Conservation (phyloP, 2,888 invertebrate genomes). For the Dorcus hopei region DNA sequence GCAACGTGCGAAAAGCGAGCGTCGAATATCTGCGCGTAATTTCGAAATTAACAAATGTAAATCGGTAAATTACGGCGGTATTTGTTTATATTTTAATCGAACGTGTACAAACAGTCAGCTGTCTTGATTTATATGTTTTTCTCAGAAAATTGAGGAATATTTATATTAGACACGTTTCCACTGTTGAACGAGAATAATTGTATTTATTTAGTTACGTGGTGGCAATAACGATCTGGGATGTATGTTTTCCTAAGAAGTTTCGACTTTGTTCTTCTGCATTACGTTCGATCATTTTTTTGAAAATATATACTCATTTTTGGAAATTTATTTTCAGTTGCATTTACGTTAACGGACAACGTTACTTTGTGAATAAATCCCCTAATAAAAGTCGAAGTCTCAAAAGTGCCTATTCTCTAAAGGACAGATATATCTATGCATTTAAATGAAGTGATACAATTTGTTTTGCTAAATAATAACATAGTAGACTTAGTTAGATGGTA, state of each 20-base stretch:
- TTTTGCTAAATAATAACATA: too few species aligned
- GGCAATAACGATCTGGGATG: not conserved
- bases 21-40: not conserved
- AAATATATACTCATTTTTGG: not conserved
- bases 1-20: too few species aligned
- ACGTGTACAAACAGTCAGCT: constrained; percentile 1
- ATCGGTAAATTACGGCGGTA: not conserved
- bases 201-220: not conserved
- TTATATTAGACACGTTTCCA: not conserved
- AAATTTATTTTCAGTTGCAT: not conserved
- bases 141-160: not conserved
- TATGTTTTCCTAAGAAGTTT: too few species aligned
- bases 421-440: too few species aligned
- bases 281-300: not conserved
- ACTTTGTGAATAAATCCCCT: too few species aligned
- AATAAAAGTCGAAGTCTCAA: too few species aligned
- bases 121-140: constrained; percentile 1
- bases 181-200: not conserved
- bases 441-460: too few species aligned
- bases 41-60: constrained; percentile 1
- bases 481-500: not conserved
- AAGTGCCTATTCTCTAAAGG: too few species aligned
- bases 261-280: too few species aligned
- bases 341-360: too few species aligned
- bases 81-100: not conserved